Evolutionary conservation across 2,888 invertebrate species (phyloP), one percentile per base, ranked within the genome.

Genomic region (Autographa gamma): DNA sequence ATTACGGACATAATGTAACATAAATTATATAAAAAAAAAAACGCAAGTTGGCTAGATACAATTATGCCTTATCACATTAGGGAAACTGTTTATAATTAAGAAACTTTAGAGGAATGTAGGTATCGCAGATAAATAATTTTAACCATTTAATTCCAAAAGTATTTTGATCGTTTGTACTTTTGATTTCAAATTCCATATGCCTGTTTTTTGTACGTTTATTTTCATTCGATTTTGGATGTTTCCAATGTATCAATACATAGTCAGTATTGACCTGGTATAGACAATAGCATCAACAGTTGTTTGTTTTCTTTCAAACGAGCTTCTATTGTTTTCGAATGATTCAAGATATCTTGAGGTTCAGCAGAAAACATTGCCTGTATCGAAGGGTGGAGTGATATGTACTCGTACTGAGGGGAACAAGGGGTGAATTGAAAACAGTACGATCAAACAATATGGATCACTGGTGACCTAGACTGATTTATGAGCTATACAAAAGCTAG

Each of bases 341-440:
- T 1, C 48, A 48, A 16, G n/a, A 43, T 43, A 16, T 48, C 48
- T 48, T 48, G 48, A n/a, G n/a, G n/a, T 0, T n/a, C 48, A 48
- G 7, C n/a, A 48, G 48, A n/a, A 11, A n/a, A n/a, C 7, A 48
- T n/a, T 48, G 48, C n/a, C 6, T 14, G 8, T 14, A n/a, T 48
- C 0, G 11, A 38, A 38, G 38, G 38, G 11, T 38, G 11, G 8
- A 48, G 48, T 16, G 48, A 43, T 43, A 43, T n/a, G 48, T 48
- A 48, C n/a, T 48, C n/a, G 48, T 48, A 48, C n/a, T 48, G n/a
- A n/a, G 48, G 48, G 48, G 48, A 48, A 48, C n/a, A n/a, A n/a
- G n/a, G 48, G 48, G 48, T 48, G 48, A 5, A n/a, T 6, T n/a
- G 43, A 43, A 14, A 43, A 5, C 14, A 14, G 16, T 43, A 48